Base-by-base conservation (phyloP, 2,797 vertebrate species). In the Leptodon cayanensis region DNA sequence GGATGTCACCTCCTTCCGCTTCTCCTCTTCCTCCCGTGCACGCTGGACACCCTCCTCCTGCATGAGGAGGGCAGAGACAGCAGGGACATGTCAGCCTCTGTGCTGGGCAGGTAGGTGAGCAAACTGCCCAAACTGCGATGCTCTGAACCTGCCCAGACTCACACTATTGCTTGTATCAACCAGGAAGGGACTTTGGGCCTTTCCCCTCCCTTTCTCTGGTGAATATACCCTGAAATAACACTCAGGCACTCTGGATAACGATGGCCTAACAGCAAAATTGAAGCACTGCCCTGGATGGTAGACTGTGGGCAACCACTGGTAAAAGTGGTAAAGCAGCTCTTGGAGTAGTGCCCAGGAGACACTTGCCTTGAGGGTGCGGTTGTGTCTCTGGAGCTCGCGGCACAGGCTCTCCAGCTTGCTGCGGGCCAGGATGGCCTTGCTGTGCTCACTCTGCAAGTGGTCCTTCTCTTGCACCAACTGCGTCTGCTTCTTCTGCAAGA, bases 341-440 rank as follows among this genome's bases (percentile, higher is more conserved):
- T 10, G 46, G 49, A 37, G 11, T 1, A 10, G 39, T 0, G 7
- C 42, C 55, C 26, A 2, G 59, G 10, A 7, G 21, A 11, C 59
- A 52, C 90, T 83, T 94, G 99, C 99, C 99, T 99, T 99, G 35
- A 99, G 99, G 11, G 99, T 99, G 33, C 99, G 99, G 98, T 99
- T 99, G 98, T 99, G 99, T 44, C 99, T 97, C 98, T 99, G 99
- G 54, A 99, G 98, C 98, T 99, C 99, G 1, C 99, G 98, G 97
- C 99, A 99, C 46, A 99, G 98, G 80, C 99, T 99, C 97, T 99
- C 99, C 89, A 99, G 98, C 88, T 99, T 99, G 98, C 99, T 99
- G 77, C 99, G 98, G 5, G 99, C 99, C 97, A 99, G 98, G 95
- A 99, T 98, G 79, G 99, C 99, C 94, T 99, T 99, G 98, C 99